Conservation (phyloP, 1,140 invertebrate species). For the Ganaspis sp. region DNA sequence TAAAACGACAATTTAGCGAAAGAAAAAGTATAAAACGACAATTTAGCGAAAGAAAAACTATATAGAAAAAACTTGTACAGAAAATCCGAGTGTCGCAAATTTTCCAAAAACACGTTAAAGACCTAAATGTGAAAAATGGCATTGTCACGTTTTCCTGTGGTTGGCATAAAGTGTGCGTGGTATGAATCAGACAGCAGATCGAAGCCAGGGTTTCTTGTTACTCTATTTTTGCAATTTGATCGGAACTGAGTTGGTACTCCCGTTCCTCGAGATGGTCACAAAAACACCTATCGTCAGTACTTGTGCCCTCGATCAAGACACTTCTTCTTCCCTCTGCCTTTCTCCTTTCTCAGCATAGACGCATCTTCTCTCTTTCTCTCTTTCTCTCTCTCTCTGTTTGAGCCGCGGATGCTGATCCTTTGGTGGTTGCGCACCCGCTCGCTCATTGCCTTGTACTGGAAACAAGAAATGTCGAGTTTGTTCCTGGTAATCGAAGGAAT, state of each 20-base stretch:
- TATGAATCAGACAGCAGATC: conserved; percentile 49
- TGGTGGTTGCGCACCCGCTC: conserved; percentile 36
- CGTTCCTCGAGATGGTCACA: conserved; percentile 32
- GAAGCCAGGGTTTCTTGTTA: conserved; percentile 53
- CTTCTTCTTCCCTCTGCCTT: not conserved
- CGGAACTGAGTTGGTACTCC: conserved; percentile 33
- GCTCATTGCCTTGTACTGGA: conserved; percentile 49
- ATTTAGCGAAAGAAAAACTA: too few relatives aligned
- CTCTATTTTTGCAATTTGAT: conserved; percentile 47
- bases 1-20: too few relatives aligned
- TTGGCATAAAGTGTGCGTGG: conserved; percentile 44
- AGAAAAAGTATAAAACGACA: too few relatives aligned
- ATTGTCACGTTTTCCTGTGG: conserved; percentile 47
- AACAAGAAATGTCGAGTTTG: conserved; percentile 55
- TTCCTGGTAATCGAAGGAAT: conserved; percentile 55
- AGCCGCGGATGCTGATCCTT: conserved; percentile 35
- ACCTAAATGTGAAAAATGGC: too few relatives aligned
- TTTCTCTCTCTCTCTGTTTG: conserved; percentile 25
- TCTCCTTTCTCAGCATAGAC: not conserved
- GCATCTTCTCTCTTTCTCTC: not conserved
- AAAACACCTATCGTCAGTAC: conserved; percentile 31
- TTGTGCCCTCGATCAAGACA: conserved; percentile 31
- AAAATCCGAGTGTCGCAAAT: too few relatives aligned
- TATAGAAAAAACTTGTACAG: too few relatives aligned
- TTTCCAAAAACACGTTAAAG: too few relatives aligned